Evolutionary conservation across 2,888 invertebrate genomes (phyloP).

Genomic region (Serripes groenlandicus): DNA sequence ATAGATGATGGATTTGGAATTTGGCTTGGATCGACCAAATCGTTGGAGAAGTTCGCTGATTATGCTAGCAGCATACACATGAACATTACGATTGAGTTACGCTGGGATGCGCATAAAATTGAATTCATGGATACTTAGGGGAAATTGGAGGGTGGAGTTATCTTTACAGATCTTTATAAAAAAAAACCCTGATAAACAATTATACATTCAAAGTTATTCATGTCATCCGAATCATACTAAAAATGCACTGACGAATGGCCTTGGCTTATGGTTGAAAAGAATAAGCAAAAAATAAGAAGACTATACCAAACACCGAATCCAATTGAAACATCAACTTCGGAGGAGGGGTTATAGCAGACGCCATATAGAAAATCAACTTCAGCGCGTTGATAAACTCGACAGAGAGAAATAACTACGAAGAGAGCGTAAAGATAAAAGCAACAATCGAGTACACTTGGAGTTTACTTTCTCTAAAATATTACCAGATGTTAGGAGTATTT

Average conservation of each 20-base stretch:
- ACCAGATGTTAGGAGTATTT: neutral
- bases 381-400: neutral
- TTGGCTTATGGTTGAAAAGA: neutral
- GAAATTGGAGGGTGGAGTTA: too few relatives aligned
- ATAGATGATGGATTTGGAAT: slow-evolving; percentile 35
- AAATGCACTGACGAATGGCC: neutral
- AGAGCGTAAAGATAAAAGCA: neutral
- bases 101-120: neutral
- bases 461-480: neutral
- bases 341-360: slow-evolving; percentile 12
- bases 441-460: neutral
- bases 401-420: neutral
- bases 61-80: neutral
- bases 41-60: neutral
- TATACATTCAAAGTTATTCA: neutral
- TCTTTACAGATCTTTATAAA: neutral
- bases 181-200: neutral
- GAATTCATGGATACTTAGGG: neutral
- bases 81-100: neutral
- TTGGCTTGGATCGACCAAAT: neutral
- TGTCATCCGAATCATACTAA: neutral
- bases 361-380: slow-evolving; percentile 6
- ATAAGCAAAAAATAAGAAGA: slow-evolving; percentile 9
- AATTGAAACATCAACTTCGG: slow-evolving; percentile 19
- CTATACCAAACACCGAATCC: slow-evolving; percentile 1